Evolutionary conservation across 2,888 invertebrate genomes (phyloP), one percentile per base, ranked within the genome.

Genomic region (Amiota mariae): DNA sequence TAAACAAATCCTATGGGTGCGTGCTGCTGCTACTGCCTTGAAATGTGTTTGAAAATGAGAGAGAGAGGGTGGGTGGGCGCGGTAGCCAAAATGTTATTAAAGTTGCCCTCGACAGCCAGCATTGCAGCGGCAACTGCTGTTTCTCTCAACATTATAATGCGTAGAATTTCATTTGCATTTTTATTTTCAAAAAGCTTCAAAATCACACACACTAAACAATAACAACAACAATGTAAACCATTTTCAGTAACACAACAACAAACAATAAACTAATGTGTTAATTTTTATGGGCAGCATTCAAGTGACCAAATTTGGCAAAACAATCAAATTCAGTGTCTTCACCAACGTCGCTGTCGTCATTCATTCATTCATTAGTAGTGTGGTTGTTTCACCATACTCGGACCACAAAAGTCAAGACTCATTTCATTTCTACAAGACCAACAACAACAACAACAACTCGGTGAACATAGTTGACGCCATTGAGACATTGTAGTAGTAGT

Each of bases 311-410:
- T 74, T 72, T 74, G 72, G 76, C 56, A 59, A 73, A 57, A 71
- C 57, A 78, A 75, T 68, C 36, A 77, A 72, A 71, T 70, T 71
- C 70, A 56, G 54, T 78, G 72, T 80, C 73, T 36, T 36, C 36
- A 36, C 36, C 36, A 6, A 36, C 36, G 6, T 75, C 74, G 75
- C 70, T 83, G 75, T 73, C 73, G 76, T 56, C 63, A 51, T 72
- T 74, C 64, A 20, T 59, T 59, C 59, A 18, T 59, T 20, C 20
- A 20, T 59, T 20, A 20, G 18, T 20, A n/a, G 59, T 59, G 18
- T 11, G 77, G 79, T 80, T 80, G 79, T 79, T 85, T 80, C 84
- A 73, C 79, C 77, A 80, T 80, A 81, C 73, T 77, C 74, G 77
- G 72, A 36, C 36, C 2, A 36, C 36, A 36, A 36, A 36, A 36